Conservation (phyloP, 1,140 invertebrate genomes). For the Macrobrachium rosenbergii region DNA sequence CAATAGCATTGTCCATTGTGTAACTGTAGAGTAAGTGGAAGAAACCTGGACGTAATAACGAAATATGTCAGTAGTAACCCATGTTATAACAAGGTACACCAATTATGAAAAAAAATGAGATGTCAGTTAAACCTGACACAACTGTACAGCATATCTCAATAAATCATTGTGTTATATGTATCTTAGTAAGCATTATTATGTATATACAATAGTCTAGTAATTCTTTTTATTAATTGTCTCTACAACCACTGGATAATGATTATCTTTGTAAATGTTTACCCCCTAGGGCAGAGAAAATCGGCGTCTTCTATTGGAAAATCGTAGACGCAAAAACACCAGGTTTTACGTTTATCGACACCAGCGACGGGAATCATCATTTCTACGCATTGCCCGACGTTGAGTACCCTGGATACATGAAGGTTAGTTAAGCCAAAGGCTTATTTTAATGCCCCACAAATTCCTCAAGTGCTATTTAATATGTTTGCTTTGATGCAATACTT, state of each 20-base stretch:
- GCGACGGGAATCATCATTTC: neutral
- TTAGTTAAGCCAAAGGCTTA: neutral
- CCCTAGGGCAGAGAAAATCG: constrained; percentile 31
- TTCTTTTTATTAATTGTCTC: neutral
- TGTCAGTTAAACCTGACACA: no score
- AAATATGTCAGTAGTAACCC: no score
- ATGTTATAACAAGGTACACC: no score
- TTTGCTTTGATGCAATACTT: no score
- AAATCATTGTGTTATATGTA: neutral
- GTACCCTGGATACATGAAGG: constrained; percentile 43
- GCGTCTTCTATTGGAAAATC: constrained; percentile 39
- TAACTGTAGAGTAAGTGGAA: no score
- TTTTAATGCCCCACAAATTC: neutral
- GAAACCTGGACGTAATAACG: no score
- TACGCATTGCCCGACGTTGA: constrained; percentile 17
- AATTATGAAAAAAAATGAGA: no score
- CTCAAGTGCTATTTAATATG: neutral
- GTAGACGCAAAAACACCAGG: neutral
- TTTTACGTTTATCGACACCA: constrained; percentile 4
- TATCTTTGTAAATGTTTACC: neutral
- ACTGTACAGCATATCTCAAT: no score
- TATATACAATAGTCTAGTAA: neutral
- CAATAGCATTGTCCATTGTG: no score
- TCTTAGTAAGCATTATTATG: neutral
- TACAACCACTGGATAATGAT: neutral